phyloP scores from a whole-genome alignment of 2,888 invertebrate species.

The Parnassius orleans region DNA sequence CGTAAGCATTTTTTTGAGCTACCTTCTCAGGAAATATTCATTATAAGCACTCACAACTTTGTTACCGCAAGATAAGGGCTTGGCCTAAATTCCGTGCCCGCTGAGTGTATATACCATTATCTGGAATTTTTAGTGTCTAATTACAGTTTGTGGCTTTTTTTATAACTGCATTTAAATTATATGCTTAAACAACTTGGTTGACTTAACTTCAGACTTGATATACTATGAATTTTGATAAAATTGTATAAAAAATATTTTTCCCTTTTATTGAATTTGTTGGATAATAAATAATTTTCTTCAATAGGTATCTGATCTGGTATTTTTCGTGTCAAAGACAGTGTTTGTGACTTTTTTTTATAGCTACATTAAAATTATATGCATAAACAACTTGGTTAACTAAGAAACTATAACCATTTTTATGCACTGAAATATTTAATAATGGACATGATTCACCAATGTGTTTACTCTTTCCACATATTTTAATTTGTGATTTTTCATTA shows the following conservation, averaged over 20 bases:
- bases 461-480: slow-evolving; percentile 8
- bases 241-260: too few relatives aligned
- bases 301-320: slow-evolving; percentile 27
- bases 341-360: not conserved
- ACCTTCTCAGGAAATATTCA: too few relatives aligned
- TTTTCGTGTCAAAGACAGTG: not conserved
- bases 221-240: too few relatives aligned
- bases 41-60: too few relatives aligned
- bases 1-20: too few relatives aligned
- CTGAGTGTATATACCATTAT: slow-evolving; percentile 26
- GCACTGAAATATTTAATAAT: slow-evolving; percentile 8
- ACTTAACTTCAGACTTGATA: too few relatives aligned
- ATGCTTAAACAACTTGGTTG: not conserved
- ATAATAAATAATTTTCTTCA: slow-evolving; percentile 25
- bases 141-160: not conserved
- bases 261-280: slow-evolving; percentile 31
- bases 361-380: not conserved
- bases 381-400: not conserved
- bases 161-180: not conserved
- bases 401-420: not conserved
- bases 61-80: too few relatives aligned
- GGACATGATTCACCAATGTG: slow-evolving; percentile 10
- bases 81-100: too few relatives aligned
- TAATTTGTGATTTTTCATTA: slow-evolving; percentile 21
- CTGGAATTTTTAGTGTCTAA: not conserved